Evolutionary conservation across 1,140 invertebrate genomes (phyloP), one percentile per base, ranked within the genome.

Genomic region (Andricus grossulariae): DNA sequence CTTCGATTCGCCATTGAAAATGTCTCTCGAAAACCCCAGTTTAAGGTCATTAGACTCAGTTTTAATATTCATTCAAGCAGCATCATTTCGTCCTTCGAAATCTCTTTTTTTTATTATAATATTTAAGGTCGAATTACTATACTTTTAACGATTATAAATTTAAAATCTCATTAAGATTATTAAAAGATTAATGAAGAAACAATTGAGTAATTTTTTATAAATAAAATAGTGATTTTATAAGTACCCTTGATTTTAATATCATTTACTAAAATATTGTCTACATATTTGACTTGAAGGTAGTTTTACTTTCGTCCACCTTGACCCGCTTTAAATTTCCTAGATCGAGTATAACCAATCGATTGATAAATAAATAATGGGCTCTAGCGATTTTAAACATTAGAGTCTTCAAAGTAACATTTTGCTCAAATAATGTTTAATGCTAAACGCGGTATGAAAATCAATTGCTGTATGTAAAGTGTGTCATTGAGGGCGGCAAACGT

Each of bases 221-320:
- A 21, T 39, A 66, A 25, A 25, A 19, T 11, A 25, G 10, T 13
- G 21, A 32, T 39, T n/a, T 32, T 60, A 32, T 32, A 32, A 32
- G 25, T 32, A 32, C 2, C 25, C 25, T 32, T 32, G 25, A 32
- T 32, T 32, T 32, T 32, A 5, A 32, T 32, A 45, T 45, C 39
- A 7, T 4, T 45, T 11, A 39, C 10, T 60, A 25, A 21, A 60
- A 32, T 66, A 66, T 54, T 54, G 18, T 18, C 18, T 54, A 16
- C 51, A 16, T 18, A 19, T 54, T 19, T 54, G 0, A 32, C 39
- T 11, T 45, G 39, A 45, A 45, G 39, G 60, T 39, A 32, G 15
- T 66, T 66, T 66, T 66, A 12, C 54, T 55, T 55, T 55, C 54
- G 60, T 39, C 6, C 39, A 32, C 60, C 60, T 66, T 66, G 60